Conservation (phyloP, 2,113 vertebrate genomes). For the Psammodynastes pulverulentus region DNA sequence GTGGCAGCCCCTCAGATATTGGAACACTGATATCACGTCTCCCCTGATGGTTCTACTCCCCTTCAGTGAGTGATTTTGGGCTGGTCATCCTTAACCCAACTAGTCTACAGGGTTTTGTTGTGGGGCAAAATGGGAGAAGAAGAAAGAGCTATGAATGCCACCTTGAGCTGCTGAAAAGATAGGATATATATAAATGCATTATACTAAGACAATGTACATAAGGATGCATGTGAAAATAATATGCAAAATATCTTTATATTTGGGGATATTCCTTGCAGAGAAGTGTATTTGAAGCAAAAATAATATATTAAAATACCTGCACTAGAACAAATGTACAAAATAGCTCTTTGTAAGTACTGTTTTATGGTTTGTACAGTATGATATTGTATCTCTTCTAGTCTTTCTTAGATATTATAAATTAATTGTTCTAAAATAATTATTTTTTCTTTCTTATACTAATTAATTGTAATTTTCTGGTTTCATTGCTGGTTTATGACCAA, state of each 20-base stretch:
- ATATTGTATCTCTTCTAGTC: too few relatives aligned
- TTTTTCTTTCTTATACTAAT: too few relatives aligned
- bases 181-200: neutral
- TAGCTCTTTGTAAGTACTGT: neutral
- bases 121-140: neutral
- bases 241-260: neutral
- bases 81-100: neutral
- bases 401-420: too few relatives aligned
- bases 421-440: too few relatives aligned
- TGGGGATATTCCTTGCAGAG: neutral
- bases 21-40: too few relatives aligned
- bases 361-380: too few relatives aligned
- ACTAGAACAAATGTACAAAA: neutral
- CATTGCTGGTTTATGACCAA: too few relatives aligned
- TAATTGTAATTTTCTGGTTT: too few relatives aligned
- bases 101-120: neutral
- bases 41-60: neutral
- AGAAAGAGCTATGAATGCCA: neutral
- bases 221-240: neutral
- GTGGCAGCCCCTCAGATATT: too few relatives aligned
- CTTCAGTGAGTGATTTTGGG: neutral
- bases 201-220: neutral
- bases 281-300: neutral
- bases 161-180: neutral
- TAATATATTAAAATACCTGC: neutral